phyloP scores from a whole-genome alignment of 2,888 invertebrate species.

The Heliconius aoede region DNA sequence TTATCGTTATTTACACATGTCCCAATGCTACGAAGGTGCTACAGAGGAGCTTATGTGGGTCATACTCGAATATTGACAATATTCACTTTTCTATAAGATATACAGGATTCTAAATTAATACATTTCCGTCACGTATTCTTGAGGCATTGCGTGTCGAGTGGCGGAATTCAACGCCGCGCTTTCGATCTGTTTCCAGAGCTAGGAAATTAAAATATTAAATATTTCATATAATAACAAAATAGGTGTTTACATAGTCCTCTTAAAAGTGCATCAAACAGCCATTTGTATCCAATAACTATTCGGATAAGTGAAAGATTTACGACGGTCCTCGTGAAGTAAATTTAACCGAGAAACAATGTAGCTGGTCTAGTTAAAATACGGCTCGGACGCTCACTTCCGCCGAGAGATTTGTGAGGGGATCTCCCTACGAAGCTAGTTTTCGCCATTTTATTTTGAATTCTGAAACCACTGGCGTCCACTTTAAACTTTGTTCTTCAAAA shows the following conservation, averaged over 20 bases:
- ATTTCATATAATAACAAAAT: neutral
- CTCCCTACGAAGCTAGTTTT: conserved; percentile 43
- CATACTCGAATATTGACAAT: neutral
- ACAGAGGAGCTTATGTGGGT: neutral
- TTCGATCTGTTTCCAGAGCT: no score
- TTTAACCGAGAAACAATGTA: conserved; percentile 28
- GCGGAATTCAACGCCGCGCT: no score
- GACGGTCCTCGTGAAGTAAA: conserved; percentile 9
- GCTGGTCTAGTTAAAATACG: conserved; percentile 51
- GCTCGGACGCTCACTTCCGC: conserved; percentile 55
- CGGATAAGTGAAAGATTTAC: conserved; percentile 26
- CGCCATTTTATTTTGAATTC: conserved; percentile 17
- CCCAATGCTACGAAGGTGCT: neutral
- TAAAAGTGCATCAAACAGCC: conserved; percentile 11
- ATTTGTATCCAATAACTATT: conserved; percentile 17
- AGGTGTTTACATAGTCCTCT: neutral
- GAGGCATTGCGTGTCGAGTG: no score
- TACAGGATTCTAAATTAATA: no score
- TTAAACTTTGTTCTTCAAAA: conserved; percentile 13
- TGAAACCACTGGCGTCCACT: conserved; percentile 2
- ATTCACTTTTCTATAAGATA: neutral
- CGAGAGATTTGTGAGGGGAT: conserved; percentile 66
- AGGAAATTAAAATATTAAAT: no score
- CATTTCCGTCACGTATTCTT: no score
- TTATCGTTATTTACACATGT: neutral